Evolutionary conservation across 2,888 invertebrate genomes (phyloP).

Genomic region (Drosophila neotestacea): DNA sequence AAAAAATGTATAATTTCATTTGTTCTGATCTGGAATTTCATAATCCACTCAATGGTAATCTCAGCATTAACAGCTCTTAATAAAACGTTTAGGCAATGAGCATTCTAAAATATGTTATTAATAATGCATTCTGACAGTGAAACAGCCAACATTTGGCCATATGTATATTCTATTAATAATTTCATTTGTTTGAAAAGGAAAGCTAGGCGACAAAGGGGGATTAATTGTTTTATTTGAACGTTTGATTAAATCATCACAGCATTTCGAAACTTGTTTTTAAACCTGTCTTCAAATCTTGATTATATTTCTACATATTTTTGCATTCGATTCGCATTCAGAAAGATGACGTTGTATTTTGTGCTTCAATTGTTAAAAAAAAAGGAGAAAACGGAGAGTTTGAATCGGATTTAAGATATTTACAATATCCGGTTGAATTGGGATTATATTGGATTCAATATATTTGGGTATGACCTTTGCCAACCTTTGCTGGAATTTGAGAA

Average conservation of each 20-base stretch:
- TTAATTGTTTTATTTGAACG: constrained; percentile 10
- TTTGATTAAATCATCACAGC: constrained; percentile 45
- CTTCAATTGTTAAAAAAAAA: not conserved
- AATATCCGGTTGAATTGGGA: constrained; percentile 23
- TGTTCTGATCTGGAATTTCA: too few relatives aligned
- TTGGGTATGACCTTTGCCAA: constrained; percentile 19
- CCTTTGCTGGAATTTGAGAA: constrained; percentile 44
- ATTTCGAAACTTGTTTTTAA: constrained; percentile 34
- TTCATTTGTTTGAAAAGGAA: not conserved
- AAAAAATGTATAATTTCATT: too few relatives aligned
- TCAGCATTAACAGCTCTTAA: not conserved
- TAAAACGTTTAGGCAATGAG: not conserved
- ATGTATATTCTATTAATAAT: not conserved
- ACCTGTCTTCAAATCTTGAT: constrained; percentile 39
- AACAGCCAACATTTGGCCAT: not conserved
- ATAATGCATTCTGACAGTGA: too few relatives aligned
- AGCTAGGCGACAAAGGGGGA: not conserved
- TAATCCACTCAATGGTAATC: too few relatives aligned
- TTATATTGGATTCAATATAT: not conserved
- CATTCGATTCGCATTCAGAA: constrained; percentile 6
- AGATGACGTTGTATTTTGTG: constrained; percentile 28
- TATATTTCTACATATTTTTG: constrained; percentile 5
- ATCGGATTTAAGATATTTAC: constrained; percentile 11
- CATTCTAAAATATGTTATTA: too few relatives aligned
- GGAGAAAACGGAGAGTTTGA: constrained; percentile 6